Evolutionary conservation across 64 coral and sea anemone species (phyloP).

Genomic region (Montipora cactus): DNA sequence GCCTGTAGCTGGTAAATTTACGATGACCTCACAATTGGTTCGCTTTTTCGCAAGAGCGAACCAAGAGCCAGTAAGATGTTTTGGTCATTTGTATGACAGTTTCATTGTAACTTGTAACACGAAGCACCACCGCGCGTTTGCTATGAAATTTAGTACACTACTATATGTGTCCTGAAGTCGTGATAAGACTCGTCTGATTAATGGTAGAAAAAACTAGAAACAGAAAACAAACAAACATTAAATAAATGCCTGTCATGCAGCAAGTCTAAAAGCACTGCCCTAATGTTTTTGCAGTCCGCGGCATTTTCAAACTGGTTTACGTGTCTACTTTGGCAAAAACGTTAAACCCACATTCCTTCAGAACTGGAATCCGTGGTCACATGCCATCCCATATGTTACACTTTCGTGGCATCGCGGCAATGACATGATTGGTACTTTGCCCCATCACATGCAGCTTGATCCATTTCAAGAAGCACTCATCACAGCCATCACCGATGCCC

Average conservation of each 20-base stretch:
- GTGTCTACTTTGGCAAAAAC: conserved; percentile 88
- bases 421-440: conserved; percentile 56
- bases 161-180: no score
- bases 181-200: no score
- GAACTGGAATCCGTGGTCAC: conserved; percentile 98
- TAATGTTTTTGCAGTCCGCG: conserved; percentile 81
- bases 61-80: no score
- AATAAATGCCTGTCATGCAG: not conserved
- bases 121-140: no score
- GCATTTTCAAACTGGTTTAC: conserved; percentile 87
- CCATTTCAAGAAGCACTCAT: conserved; percentile 69
- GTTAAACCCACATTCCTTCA: conserved; percentile 63
- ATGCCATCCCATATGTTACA: conserved; percentile 89
- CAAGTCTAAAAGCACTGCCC: not conserved
- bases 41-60: no score
- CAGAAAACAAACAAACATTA: not conserved
- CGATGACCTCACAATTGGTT: no score
- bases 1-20: no score
- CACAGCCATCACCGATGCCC: conserved; percentile 57
- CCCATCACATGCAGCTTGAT: conserved; percentile 74
- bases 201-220: no score
- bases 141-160: no score
- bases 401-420: conserved; percentile 82
- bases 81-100: no score
- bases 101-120: no score